Conservation (phyloP, 1,140 invertebrate species). For the Idris sp. region DNA sequence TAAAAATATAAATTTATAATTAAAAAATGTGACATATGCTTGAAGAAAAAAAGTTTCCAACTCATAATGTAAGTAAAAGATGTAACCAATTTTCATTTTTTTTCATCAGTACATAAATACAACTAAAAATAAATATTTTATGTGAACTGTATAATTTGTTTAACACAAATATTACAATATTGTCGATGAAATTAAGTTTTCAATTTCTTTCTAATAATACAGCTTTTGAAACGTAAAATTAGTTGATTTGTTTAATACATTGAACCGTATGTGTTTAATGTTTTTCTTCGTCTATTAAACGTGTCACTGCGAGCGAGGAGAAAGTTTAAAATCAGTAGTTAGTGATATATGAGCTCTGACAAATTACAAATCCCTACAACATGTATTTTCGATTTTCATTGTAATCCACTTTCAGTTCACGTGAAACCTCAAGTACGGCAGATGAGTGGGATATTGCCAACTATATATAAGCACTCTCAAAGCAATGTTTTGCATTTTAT, state of each 20-base stretch:
- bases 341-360: conserved; percentile 1
- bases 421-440: conserved; percentile 11
- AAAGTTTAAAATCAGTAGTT: conserved; percentile 37
- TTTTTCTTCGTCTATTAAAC: conserved; percentile 21
- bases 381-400: conserved; percentile 43
- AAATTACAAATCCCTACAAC: conserved; percentile 33
- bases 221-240: no score
- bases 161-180: no score
- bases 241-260: conserved; percentile 17
- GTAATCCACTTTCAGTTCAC: conserved; percentile 44
- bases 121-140: no score
- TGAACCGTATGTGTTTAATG: neutral
- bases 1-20: no score
- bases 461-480: conserved; percentile 23
- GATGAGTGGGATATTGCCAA: conserved; percentile 41
- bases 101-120: no score
- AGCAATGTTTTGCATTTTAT: conserved; percentile 19
- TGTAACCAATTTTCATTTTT: no score
- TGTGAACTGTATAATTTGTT: no score
- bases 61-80: no score
- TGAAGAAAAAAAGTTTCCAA: no score
- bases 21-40: no score
- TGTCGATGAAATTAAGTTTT: no score
- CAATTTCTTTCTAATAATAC: no score
- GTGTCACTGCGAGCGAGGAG: conserved; percentile 24